phyloP scores from a whole-genome alignment of 1,140 invertebrate genomes.

The Drosophila simulans region DNA sequence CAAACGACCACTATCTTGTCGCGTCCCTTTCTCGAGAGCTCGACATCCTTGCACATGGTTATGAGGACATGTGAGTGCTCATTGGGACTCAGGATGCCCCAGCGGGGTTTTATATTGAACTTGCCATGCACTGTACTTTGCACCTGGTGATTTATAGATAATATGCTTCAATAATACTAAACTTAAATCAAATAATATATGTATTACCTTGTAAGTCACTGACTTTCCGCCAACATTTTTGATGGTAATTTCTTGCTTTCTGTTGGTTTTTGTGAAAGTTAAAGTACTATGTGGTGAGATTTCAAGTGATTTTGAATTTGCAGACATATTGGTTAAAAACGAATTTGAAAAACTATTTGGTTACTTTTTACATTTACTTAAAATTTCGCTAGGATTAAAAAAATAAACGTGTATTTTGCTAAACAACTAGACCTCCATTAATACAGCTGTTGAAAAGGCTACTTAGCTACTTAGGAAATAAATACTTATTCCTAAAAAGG shows the following conservation, averaged over 20 bases:
- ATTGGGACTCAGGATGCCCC: constrained; percentile 19
- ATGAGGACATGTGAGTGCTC: constrained; percentile 9
- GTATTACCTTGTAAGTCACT: constrained; percentile 40
- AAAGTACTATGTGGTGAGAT: constrained; percentile 14
- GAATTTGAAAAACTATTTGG: neutral
- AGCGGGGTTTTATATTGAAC: constrained; percentile 32
- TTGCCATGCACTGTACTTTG: constrained; percentile 32
- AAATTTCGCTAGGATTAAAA: neutral
- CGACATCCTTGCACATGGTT: constrained; percentile 4
- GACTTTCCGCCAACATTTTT: constrained; percentile 1
- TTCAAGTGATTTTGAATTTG: constrained; percentile 1
- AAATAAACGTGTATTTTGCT: neutral
- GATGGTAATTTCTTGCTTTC: neutral
- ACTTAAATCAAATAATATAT: too few relatives aligned
- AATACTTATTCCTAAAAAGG: too few relatives aligned
- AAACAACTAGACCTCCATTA: neutral
- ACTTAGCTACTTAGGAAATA: neutral
- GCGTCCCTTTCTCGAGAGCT: constrained; percentile 33
- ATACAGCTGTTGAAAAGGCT: neutral
- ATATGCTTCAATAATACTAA: neutral
- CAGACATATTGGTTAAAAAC: neutral
- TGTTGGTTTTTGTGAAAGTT: constrained; percentile 6
- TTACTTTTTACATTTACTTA: neutral
- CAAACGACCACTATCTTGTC: constrained; percentile 42
- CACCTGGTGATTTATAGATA: constrained; percentile 3